These are phyloP conservation scores for Cephonodes hylas DNA, from an alignment of 2,888 invertebrate species.

Conservation along the genomic window DNA sequence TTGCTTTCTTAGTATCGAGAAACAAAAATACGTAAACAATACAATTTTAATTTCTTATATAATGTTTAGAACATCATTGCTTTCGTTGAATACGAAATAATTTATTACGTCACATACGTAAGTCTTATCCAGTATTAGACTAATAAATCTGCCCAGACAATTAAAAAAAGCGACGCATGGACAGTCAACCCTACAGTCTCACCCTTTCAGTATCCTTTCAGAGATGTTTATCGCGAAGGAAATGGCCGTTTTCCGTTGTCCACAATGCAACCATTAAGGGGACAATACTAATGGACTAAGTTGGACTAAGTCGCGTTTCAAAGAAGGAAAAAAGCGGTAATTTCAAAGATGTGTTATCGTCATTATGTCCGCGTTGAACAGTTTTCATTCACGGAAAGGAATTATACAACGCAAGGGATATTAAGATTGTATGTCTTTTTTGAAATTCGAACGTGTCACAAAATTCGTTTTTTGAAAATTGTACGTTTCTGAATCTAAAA, in stretches of 20 bases:
- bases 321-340: constrained; percentile 29
- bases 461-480: too few relatives aligned
- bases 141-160: background rate
- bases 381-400: background rate
- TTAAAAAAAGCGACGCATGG: background rate
- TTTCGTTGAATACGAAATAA: too few relatives aligned
- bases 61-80: too few relatives aligned
- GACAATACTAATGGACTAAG: constrained; percentile 75
- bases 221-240: constrained; percentile 79
- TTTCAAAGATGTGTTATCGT: constrained; percentile 13
- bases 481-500: too few relatives aligned
- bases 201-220: constrained; percentile 77
- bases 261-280: constrained; percentile 74
- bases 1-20: too few relatives aligned
- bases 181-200: constrained; percentile 42
- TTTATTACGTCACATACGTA: too few relatives aligned
- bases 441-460: too few relatives aligned
- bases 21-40: too few relatives aligned
- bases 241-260: constrained; percentile 80
- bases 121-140: background rate
- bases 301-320: constrained; percentile 41
- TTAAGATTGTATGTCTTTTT: background rate
- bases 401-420: background rate
- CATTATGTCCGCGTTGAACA: constrained; percentile 7
- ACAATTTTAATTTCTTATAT: too few relatives aligned